Evolutionary conservation across 2,888 invertebrate species (phyloP).

Genomic region (Hypolimnas misippus): DNA sequence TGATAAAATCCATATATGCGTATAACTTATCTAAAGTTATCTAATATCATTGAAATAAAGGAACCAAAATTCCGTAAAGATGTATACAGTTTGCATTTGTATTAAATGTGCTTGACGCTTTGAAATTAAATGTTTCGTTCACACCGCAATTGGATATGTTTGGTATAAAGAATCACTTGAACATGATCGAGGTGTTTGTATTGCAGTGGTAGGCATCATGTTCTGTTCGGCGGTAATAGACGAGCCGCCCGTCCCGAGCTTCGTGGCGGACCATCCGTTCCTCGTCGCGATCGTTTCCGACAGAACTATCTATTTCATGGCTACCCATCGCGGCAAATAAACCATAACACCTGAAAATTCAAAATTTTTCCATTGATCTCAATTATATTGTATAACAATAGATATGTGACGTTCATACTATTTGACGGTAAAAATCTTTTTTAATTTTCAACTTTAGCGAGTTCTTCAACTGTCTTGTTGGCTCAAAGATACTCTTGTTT

Average conservation of each 20-base stretch:
- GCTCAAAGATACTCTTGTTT: no score
- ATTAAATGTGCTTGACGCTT: conserved; percentile 19
- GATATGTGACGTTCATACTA: no score
- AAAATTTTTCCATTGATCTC: neutral
- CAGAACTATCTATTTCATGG: conserved; percentile 56
- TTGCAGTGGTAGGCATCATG: conserved; percentile 62
- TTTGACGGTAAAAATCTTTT: no score
- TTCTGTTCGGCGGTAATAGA: conserved; percentile 54
- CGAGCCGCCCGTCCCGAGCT: conserved; percentile 52
- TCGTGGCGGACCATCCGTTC: conserved; percentile 67
- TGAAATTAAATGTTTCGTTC: conserved; percentile 16
- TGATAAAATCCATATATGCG: no score
- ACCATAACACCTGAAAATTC: neutral
- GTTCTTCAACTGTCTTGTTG: no score
- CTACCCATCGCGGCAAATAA: conserved; percentile 52
- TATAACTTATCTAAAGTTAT: no score
- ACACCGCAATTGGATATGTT: conserved; percentile 5
- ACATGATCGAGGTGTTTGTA: conserved; percentile 37
- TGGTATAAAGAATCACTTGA: neutral
- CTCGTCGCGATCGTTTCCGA: conserved; percentile 54
- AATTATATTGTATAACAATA: neutral
- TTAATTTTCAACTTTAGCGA: no score
- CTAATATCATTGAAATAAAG: no score
- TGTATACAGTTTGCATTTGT: no score
- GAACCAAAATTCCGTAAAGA: no score